Base-by-base conservation (phyloP, 2,797 vertebrate genomes). In the Botia kubotai region DNA sequence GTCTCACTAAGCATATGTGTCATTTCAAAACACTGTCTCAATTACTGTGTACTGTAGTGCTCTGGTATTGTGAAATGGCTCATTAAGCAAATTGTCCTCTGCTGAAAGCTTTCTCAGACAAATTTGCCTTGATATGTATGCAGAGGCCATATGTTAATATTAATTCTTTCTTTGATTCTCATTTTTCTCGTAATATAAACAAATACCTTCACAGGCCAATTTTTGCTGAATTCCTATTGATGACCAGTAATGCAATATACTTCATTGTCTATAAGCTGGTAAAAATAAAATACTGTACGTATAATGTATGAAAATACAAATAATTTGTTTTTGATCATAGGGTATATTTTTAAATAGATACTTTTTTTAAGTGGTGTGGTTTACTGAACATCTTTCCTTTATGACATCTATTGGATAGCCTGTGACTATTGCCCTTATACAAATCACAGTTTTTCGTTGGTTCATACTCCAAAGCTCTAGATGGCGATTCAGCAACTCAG, bases 31-130 rank as follows among this genome's bases (percentile, higher is more conserved):
- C 66, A 43, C 52, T 33, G 71, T 80, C 70, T 66, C 60, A 73
- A 67, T 81, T 76, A 60, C 65, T 17, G 57, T 65, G n/a, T 53
- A 63, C 14, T 70, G 72, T 68, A 43, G 55, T 39, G 75, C 4
- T 43, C 17, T 69, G 19, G 8, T 62, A 39, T 52, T 60, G 13
- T 75, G 55, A 52, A 69, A 55, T 19, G 57, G 65, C 16, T 71
- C 80, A 75, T 81, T 81, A 75, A 48, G 57, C 63, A 70, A 19
- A 60, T 58, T 74, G 53, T 74, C 14, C 43, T 50, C 43, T 52
- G 67, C 29, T 50, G 12, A 58, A 72, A 57, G 33, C 46, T 14
- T 23, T 65, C 33, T 65, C 14, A 43, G 69, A 57, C 58, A 66
- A 79, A 79, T 65, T 65, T 72, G 43, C 46, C 52, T 8, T 39